These are phyloP conservation scores for Anagrus nilaparvatae DNA, from an alignment of 1,140 invertebrate genomes.

Conservation along the genomic window DNA sequence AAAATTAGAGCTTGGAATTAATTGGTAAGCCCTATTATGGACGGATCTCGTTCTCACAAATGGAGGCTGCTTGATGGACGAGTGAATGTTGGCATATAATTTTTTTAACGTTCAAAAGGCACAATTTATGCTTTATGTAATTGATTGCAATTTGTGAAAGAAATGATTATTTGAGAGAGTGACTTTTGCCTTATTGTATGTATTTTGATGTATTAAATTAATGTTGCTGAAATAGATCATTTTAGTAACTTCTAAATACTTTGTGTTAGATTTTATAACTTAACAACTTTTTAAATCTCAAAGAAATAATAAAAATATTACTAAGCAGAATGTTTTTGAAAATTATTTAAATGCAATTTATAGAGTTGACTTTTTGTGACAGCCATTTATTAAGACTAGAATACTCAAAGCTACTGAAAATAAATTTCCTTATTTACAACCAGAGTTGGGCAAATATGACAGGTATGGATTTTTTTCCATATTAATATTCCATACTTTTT, in stretches of 20 bases:
- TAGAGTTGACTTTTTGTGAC: no score
- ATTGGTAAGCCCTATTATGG: conserved; percentile 32
- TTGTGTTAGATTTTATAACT: conserved; percentile 11
- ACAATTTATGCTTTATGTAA: conserved; percentile 21
- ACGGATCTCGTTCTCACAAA: conserved; percentile 30
- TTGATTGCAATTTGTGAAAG: conserved; percentile 7
- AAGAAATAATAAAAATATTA: background rate
- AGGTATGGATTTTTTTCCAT: no score
- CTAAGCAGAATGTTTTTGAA: no score
- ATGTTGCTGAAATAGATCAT: no score
- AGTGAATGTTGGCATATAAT: conserved; percentile 18
- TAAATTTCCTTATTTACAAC: no score
- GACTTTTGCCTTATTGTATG: background rate
- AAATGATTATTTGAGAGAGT: conserved; percentile 1
- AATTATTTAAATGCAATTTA: no score
- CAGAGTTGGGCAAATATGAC: no score
- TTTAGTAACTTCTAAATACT: no score
- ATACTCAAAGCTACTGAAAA: no score
- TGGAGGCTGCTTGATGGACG: conserved; percentile 31
- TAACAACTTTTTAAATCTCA: background rate
- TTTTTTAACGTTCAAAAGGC: conserved; percentile 22
- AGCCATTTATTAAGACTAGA: no score
- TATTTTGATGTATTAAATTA: no score
- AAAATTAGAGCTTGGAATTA: conserved; percentile 29
- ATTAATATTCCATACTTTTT: no score